Conservation (phyloP, 2,888 invertebrate species). For the Muschampia staudingeri region DNA sequence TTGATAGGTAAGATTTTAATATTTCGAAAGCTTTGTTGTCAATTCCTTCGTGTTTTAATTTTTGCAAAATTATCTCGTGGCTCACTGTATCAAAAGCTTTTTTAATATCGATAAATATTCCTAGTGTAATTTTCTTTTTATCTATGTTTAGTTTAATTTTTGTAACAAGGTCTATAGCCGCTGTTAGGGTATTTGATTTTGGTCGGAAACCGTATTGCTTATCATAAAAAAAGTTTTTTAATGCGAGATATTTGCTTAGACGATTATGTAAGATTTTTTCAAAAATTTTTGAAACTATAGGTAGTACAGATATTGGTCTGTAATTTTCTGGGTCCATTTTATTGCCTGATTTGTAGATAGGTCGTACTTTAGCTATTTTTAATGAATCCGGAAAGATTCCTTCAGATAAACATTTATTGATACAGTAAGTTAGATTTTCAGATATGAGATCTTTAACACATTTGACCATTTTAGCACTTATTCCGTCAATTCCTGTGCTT, state of each 20-base stretch:
- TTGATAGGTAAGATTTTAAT: too few species aligned
- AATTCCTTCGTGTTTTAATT: too few species aligned
- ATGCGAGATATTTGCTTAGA: not conserved
- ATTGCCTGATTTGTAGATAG: not conserved
- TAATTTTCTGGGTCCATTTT: not conserved
- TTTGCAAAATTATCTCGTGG: too few species aligned
- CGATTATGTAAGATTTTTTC: slow-evolving; percentile 2
- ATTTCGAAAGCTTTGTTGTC: too few species aligned
- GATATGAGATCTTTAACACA: not conserved
- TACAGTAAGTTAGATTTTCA: not conserved
- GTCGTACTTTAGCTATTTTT: not conserved
- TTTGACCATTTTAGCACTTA: not conserved
- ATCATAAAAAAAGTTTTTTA: not conserved
- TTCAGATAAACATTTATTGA: not conserved
- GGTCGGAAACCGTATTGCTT: slow-evolving; percentile 25
- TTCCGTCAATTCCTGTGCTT: not conserved
- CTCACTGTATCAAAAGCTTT: too few species aligned
- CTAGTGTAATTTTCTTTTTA: too few species aligned
- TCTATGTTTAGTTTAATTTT: slow-evolving; percentile 16
- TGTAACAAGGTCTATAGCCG: slow-evolving; percentile 34
- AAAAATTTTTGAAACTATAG: not conserved
- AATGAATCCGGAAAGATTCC: not conserved
- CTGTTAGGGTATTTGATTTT: slow-evolving; percentile 25
- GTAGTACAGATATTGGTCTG: not conserved
- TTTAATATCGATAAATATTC: too few species aligned